Evolutionary conservation across 1,140 invertebrate species (phyloP), one percentile per base, ranked within the genome.

Genomic region (Drosophila nigrodunni): DNA sequence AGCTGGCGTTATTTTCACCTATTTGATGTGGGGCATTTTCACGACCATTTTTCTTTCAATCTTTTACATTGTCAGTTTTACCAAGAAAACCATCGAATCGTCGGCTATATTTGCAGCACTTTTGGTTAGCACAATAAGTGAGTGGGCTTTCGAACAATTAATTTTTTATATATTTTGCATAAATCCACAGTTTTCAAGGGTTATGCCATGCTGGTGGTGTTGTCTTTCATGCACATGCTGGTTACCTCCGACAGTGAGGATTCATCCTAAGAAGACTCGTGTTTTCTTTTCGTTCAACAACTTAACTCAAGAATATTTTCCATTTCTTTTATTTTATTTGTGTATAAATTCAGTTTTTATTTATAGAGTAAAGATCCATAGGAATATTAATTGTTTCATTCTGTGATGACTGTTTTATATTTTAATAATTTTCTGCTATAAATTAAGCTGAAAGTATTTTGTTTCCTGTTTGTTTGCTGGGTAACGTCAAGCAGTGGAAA

Each of bases 141-240:
- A 64, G 73, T 75, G 35, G 2, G 2, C 1, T 8, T 60, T 30
- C 0, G 1, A 13, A 21, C 35, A 25, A 25, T 7, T n/a, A 49
- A 9, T 49, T 15, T 43, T 52, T 6, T 41, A 41, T 54, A 10
- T n/a, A 25, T 41, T 13, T 57, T 34, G 10, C 35, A 21, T 44
- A 41, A 57, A 58, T 57, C 5, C 43, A 21, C 39, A 75, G 73
- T 60, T 59, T 2, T 37, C 47, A 75, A 70, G 52, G 21, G 37
- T 30, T 75, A 75, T 71, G 44, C 15, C 34, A 44, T 75, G 68
- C 11, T 71, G 54, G 73, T 75, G 37, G 73, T 71, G 7, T 18
- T 52, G 11, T 75, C 73, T 0, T 75, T 71, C n/a, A 15, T 71
- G 18, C 67, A 75, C 10, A 21, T 46, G 60, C 11, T 75, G 0